Evolutionary conservation across 2,113 vertebrate genomes (phyloP).

Genomic region (Synchiropus splendidus): DNA sequence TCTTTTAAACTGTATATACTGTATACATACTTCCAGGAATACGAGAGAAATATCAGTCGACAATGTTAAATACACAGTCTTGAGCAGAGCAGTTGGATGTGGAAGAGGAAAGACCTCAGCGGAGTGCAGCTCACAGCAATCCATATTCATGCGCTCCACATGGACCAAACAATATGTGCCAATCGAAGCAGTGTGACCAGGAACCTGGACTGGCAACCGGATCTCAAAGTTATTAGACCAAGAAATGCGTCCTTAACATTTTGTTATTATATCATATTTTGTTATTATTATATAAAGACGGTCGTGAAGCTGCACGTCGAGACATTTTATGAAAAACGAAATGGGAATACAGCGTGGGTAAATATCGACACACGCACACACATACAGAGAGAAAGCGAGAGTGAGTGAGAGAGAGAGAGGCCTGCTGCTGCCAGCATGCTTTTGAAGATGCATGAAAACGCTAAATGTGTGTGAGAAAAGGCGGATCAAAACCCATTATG

Average conservation of each 20-base stretch:
- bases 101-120: conserved; percentile 36
- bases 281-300: too few relatives aligned
- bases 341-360: not conserved
- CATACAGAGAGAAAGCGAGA: not conserved
- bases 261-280: too few relatives aligned
- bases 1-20: too few relatives aligned
- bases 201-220: too few relatives aligned
- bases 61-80: not conserved
- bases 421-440: conserved; percentile 32
- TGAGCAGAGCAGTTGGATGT: conserved; percentile 29
- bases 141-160: conserved; percentile 56
- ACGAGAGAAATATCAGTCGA: too few relatives aligned
- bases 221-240: too few relatives aligned
- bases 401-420: too few relatives aligned
- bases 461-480: conserved; percentile 44
- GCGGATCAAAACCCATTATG: conserved; percentile 52
- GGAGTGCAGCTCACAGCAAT: conserved; percentile 43
- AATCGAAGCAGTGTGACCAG: not conserved
- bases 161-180: conserved; percentile 43
- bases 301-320: too few relatives aligned
- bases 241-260: too few relatives aligned
- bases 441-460: conserved; percentile 31
- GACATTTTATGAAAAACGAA: not conserved
- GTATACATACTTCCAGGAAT: too few relatives aligned
- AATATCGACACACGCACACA: not conserved